These are phyloP conservation scores for Phrynosoma blainvillii DNA, from an alignment of 2,113 vertebrate species.

Conservation along the genomic window DNA sequence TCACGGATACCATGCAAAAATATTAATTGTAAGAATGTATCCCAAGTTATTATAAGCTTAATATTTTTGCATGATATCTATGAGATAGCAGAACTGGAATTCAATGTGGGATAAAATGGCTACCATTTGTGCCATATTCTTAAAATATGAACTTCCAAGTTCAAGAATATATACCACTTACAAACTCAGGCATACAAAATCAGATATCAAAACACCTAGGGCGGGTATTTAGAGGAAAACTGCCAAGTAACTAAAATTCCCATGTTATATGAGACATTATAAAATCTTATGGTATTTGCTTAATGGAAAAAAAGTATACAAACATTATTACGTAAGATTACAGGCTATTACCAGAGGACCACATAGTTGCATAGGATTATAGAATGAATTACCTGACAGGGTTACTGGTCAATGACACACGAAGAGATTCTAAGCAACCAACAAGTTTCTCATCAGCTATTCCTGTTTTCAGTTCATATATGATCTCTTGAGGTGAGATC, in stretches of 20 bases:
- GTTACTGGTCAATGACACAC: slow-evolving; percentile 96
- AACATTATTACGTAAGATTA: not conserved
- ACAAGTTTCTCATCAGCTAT: slow-evolving; percentile 90
- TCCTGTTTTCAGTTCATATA: slow-evolving; percentile 90
- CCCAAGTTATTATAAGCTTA: too few relatives aligned
- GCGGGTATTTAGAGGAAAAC: not conserved
- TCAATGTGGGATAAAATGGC: too few relatives aligned
- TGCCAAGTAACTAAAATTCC: too few relatives aligned
- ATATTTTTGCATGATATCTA: too few relatives aligned
- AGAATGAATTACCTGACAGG: slow-evolving; percentile 89
- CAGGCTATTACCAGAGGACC: too few relatives aligned
- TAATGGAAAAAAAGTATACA: not conserved
- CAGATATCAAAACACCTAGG: not conserved
- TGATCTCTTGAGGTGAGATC: slow-evolving; percentile 93
- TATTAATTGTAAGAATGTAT: not conserved
- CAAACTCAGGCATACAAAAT: not conserved
- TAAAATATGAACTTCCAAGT: not conserved
- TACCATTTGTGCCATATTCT: not conserved
- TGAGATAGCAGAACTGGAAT: too few relatives aligned
- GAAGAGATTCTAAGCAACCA: slow-evolving; percentile 90
- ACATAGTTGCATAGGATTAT: not conserved
- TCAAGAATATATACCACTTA: not conserved
- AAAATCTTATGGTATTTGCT: not conserved
- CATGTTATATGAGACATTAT: not conserved
- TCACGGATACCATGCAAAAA: not conserved